Evolutionary conservation across 2,113 vertebrate species (phyloP).

Genomic region (Rousettus leschenaultii): DNA sequence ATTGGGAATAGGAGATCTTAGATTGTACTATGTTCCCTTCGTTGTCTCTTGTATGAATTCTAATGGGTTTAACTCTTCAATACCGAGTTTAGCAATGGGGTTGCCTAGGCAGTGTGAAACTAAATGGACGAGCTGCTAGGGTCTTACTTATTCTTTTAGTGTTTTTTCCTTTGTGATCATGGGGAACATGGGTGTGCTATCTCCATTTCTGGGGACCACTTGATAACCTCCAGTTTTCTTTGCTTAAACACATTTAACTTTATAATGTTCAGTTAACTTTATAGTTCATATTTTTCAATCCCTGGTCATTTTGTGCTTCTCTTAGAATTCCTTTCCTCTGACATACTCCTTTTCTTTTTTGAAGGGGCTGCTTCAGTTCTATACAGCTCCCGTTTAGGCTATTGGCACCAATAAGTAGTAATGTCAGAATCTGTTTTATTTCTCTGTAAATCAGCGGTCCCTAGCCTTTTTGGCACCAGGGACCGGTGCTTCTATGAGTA

Average conservation of each 20-base stretch:
- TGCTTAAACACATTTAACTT: not conserved
- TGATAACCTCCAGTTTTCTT: not conserved
- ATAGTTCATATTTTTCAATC: constrained; percentile 3
- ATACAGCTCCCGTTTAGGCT: not conserved
- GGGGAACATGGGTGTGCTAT: not conserved
- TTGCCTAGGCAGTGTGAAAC: not conserved
- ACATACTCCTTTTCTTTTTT: not conserved
- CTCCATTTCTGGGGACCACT: not conserved
- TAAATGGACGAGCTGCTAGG: not conserved
- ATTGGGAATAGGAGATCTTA: not conserved
- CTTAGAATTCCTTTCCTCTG: not conserved
- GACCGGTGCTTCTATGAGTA: too few species aligned
- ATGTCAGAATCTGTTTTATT: constrained; percentile 33
- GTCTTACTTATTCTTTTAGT: not conserved
- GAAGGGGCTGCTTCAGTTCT: not conserved
- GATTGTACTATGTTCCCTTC: not conserved
- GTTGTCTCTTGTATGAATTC: not conserved
- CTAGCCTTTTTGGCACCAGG: too few species aligned
- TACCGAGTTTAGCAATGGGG: not conserved
- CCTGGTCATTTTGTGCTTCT: not conserved
- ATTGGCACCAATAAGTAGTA: not conserved
- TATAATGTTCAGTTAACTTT: not conserved
- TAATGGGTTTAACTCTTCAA: not conserved
- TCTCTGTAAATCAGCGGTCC: not conserved
- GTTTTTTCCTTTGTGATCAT: not conserved